Evolutionary conservation across 2,888 invertebrate species (phyloP), one percentile per base, ranked within the genome.

Genomic region (Pocota personata): DNA sequence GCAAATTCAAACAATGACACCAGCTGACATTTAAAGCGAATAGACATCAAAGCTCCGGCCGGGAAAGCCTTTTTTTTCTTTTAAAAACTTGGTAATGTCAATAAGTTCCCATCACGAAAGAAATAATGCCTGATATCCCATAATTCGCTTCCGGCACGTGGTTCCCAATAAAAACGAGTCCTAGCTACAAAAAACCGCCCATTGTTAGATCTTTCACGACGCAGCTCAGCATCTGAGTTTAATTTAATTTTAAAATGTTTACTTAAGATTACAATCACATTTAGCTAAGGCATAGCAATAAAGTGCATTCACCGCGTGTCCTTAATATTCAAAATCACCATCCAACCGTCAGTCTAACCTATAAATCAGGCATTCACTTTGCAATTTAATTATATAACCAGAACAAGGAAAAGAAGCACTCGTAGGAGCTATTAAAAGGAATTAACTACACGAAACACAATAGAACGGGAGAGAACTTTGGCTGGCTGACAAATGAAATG

Each of bases 241-340:
- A 62, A 73, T 50, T 72, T 60, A 35, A 19, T 50, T 73, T 73
- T 62, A 60, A 64, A 75, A 55, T 55, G 60, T 75, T 75, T 75
- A 32, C 64, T 32, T 10, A 72, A 48, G 72, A 50, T 48, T 60
- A 55, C 35, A 75, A 43, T 64, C 64, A 40, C 62, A 75, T 62
- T 75, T 52, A 75, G 27, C n/a, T 40, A 19, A 27, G 19, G 24
- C 24, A n/a, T n/a, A 35, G 67, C 50, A 50, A 75, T 80, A 55
- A 75, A 75, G 43, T 71, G 58, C 73, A 60, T 43, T 35, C 32
- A 64, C 16, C 52, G 19, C 58, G 80, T 75, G 66, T 35, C 40
- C 35, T 52, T 10, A 19, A 35, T 32, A 37, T 57, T 57, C 32
- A 35, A 58, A 66, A 27, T 76, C 48, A 46, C 48, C 60, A 60